A percentile compares a stretch with the other conserved stretches of the same genome.
These are phyloP conservation scores for Choloepus hoffmanni DNA, from an alignment of 2,113 vertebrate species.

Conservation along the genomic window DNA sequence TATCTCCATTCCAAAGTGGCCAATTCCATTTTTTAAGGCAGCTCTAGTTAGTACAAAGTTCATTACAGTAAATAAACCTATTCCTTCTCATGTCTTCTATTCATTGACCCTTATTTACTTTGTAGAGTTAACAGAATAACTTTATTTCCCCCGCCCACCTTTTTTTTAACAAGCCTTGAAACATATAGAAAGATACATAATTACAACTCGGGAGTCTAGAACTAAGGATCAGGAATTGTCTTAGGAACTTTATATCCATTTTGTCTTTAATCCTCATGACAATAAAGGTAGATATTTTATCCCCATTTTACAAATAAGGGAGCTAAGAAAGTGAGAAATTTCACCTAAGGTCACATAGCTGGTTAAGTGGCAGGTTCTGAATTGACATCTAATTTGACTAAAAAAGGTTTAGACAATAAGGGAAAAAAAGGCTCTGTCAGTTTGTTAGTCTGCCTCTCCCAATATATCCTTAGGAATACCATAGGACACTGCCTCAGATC, in stretches of 20 bases:
- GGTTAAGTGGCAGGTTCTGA: constrained; percentile 18
- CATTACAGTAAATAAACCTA: not conserved
- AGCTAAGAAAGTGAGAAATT: constrained; percentile 27
- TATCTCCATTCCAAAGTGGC: not conserved
- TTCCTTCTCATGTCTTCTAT: not conserved
- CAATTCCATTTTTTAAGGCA: not conserved
- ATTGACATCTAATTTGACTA: not conserved
- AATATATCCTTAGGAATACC: not conserved
- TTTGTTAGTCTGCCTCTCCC: not conserved
- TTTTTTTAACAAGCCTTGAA: not conserved
- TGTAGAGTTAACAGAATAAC: not conserved
- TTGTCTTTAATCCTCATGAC: not conserved
- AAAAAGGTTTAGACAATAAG: not conserved
- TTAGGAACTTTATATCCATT: not conserved
- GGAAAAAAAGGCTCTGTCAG: not conserved
- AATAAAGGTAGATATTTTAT: not conserved
- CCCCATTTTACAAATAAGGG: not conserved
- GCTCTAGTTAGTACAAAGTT: constrained; percentile 15
- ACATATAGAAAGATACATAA: not conserved
- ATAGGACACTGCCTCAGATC: not conserved
- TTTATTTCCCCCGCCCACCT: no score
- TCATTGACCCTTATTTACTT: constrained; percentile 17
- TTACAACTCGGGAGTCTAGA: not conserved
- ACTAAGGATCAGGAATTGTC: not conserved
- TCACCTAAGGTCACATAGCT: not conserved